Conservation (phyloP, 2,797 vertebrate species). For the Paramormyrops hopkinsi region DNA sequence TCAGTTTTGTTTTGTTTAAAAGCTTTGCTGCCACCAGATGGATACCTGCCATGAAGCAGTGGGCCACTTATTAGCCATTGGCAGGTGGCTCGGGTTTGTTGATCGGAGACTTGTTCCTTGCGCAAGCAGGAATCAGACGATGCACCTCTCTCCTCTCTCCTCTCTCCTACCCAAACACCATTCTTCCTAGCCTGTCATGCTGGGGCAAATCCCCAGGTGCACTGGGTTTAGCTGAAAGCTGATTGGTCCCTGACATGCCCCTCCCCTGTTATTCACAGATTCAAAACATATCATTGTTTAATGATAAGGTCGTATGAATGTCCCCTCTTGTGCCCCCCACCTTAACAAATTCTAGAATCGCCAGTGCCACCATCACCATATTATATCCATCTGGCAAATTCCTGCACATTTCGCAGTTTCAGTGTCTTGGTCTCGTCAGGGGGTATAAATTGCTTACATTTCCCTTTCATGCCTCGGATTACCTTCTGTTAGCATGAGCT, state of each 20-base stretch:
- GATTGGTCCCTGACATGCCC: background rate
- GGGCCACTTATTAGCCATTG: conserved; percentile 50
- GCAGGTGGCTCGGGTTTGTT: conserved; percentile 35
- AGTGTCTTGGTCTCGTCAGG: conserved; percentile 43
- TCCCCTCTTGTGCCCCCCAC: background rate
- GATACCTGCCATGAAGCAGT: conserved; percentile 43
- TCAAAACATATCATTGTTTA: background rate
- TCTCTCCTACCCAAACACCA: background rate
- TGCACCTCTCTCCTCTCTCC: background rate
- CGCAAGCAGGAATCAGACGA: conserved; percentile 16
- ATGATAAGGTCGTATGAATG: background rate
- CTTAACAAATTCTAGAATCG: background rate
- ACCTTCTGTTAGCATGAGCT: conserved; percentile 11
- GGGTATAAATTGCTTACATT: conserved; percentile 26
- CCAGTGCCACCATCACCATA: background rate
- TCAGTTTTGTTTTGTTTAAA: conserved; percentile 46
- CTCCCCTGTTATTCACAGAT: background rate
- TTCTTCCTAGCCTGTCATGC: background rate
- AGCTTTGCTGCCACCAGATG: conserved; percentile 44
- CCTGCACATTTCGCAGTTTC: conserved; percentile 25
- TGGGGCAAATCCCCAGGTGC: background rate
- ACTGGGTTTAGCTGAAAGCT: background rate
- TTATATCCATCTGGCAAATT: conserved; percentile 2
- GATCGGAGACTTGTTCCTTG: conserved; percentile 35
- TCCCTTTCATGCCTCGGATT: conserved; percentile 15